A percentile compares a stretch with the other conserved stretches of the same genome.
phyloP scores from a whole-genome alignment of 2,113 vertebrate genomes.

The Neoarius graeffei region DNA sequence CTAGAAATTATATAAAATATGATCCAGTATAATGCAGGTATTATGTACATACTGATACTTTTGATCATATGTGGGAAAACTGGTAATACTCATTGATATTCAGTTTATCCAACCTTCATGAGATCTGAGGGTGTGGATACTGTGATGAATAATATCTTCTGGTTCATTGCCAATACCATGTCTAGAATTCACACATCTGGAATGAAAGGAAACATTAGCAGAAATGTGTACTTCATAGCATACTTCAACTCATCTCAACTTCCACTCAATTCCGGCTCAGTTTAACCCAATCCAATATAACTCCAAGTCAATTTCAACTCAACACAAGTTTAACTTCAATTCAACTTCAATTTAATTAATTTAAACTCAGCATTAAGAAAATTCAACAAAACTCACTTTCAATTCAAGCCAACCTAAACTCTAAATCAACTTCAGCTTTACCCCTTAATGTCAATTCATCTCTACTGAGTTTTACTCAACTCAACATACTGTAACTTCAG shows the following conservation, averaged over 20 bases:
- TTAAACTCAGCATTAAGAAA: neutral
- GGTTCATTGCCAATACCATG: slow-evolving; percentile 39
- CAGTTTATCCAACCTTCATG: slow-evolving; percentile 32
- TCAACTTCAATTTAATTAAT: neutral
- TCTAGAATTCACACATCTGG: slow-evolving; percentile 55
- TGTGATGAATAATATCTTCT: slow-evolving; percentile 18
- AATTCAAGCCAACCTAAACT: neutral
- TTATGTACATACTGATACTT: neutral
- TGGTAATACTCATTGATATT: neutral
- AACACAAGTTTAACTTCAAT: neutral
- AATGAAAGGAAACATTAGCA: neutral
- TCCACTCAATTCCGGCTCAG: neutral
- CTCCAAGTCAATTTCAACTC: neutral
- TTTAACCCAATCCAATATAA: neutral
- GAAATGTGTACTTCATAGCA: neutral
- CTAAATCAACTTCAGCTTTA: neutral
- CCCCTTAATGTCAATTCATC: neutral
- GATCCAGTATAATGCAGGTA: neutral
- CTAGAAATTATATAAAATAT: slow-evolving; percentile 49
- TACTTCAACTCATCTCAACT: neutral
- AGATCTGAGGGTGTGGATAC: slow-evolving; percentile 16
- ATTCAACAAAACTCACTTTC: neutral
- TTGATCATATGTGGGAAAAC: neutral
- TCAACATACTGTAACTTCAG: neutral
- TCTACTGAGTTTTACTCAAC: neutral